Percentiles rank a stretch among this genome's conserved stretches.
These are phyloP conservation scores for Eidolon dupreanum DNA, from an alignment of 2,797 vertebrate species.

Conservation along the genomic window DNA sequence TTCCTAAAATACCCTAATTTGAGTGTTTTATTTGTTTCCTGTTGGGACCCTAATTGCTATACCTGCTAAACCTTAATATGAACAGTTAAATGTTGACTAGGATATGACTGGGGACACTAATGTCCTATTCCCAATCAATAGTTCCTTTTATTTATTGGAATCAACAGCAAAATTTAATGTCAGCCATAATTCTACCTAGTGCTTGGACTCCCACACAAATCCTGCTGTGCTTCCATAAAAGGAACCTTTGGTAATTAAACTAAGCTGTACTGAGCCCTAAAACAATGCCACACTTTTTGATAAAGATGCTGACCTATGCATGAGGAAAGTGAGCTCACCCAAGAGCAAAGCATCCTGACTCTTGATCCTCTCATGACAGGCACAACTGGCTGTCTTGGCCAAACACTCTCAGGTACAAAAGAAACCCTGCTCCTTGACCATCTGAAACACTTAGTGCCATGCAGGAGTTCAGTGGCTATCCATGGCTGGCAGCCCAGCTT, in stretches of 20 bases:
- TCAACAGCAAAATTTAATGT: slow-evolving; percentile 37
- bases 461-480: not conserved
- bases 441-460: not conserved
- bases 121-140: not conserved
- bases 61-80: not conserved
- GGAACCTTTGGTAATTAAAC: not conserved
- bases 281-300: not conserved
- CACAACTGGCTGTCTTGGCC: not conserved
- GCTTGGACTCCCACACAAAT: not conserved
- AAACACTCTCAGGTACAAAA: not conserved
- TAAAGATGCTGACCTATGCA: not conserved
- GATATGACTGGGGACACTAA: not conserved
- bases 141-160: not conserved
- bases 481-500: not conserved
- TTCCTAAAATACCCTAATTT: not conserved
- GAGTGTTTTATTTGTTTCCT: not conserved
- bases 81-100: not conserved
- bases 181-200: not conserved
- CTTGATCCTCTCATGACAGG: not conserved
- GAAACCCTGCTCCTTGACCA: not conserved
- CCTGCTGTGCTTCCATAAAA: not conserved
- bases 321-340: not conserved
- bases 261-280: not conserved
- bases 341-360: not conserved
- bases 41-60: not conserved